phyloP scores from a whole-genome alignment of 2,888 invertebrate species.

The Melanostoma scalare region DNA sequence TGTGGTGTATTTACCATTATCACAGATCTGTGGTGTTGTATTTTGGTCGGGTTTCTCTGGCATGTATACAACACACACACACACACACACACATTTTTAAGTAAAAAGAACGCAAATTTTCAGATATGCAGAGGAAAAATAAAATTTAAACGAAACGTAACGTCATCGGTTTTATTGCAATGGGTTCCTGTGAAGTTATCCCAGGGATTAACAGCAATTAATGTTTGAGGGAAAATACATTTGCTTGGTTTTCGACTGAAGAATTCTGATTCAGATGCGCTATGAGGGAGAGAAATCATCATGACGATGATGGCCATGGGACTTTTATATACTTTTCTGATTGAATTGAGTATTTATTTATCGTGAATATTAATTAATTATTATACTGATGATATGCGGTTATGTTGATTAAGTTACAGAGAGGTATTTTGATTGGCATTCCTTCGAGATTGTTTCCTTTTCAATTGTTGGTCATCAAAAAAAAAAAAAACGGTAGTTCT shows the following conservation, averaged over 20 bases:
- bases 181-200: conserved; percentile 50
- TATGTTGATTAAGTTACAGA: conserved; percentile 4
- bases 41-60: conserved; percentile 16
- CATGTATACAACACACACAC: not conserved
- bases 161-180: conserved; percentile 38
- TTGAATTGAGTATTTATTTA: conserved; percentile 38
- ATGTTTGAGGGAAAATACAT: conserved; percentile 37
- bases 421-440: not conserved
- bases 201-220: conserved; percentile 61
- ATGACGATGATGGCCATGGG: not conserved
- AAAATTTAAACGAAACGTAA: conserved; percentile 10
- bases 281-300: not conserved
- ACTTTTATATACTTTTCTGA: not conserved
- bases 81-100: not conserved
- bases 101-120: not conserved
- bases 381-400: conserved; percentile 23
- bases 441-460: too few relatives aligned
- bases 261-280: conserved; percentile 15
- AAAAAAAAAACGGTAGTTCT: too few relatives aligned
- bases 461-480: too few relatives aligned
- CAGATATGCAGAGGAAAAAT: not conserved
- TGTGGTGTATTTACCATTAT: conserved; percentile 39
- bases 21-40: not conserved
- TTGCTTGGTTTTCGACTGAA: conserved; percentile 18
- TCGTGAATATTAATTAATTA: conserved; percentile 47